Conservation (phyloP, 2,113 vertebrate genomes). For the Megatriorchis doriae region DNA sequence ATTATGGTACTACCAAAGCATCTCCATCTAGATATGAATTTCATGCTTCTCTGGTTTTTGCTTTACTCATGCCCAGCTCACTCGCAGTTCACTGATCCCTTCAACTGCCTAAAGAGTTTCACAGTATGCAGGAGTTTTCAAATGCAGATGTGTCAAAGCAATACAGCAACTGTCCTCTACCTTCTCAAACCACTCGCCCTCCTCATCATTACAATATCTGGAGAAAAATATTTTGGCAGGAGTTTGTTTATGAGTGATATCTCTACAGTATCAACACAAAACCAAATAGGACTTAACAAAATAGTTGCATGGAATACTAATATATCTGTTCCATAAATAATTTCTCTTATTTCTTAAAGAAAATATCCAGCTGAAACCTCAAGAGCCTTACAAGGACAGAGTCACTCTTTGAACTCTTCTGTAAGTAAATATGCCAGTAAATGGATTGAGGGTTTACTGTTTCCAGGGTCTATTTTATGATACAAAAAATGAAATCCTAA, state of each 20-base stretch:
- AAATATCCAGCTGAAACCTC: background rate
- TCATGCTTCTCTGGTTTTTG: background rate
- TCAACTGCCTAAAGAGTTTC: background rate
- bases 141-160: background rate
- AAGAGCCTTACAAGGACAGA: background rate
- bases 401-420: background rate
- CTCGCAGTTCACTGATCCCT: background rate
- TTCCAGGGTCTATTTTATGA: slow-evolving; percentile 1
- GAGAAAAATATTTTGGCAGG: slow-evolving; percentile 28
- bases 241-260: background rate
- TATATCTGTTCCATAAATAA: background rate
- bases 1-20: background rate
- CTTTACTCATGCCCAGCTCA: background rate
- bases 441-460: background rate
- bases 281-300: background rate
- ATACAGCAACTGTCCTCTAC: background rate
- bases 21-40: background rate
- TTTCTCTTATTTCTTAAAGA: background rate
- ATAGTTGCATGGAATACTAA: background rate
- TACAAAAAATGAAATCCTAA: background rate
- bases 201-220: background rate
- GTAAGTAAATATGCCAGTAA: background rate
- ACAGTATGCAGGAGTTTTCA: background rate
- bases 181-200: background rate
- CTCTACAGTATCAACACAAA: background rate